Percentiles rank a stretch among this genome's conserved stretches.
Evolutionary conservation across 37 sponge, comb jelly and placozoan genomes (phyloP).

Genomic region (Geodia barretti): DNA sequence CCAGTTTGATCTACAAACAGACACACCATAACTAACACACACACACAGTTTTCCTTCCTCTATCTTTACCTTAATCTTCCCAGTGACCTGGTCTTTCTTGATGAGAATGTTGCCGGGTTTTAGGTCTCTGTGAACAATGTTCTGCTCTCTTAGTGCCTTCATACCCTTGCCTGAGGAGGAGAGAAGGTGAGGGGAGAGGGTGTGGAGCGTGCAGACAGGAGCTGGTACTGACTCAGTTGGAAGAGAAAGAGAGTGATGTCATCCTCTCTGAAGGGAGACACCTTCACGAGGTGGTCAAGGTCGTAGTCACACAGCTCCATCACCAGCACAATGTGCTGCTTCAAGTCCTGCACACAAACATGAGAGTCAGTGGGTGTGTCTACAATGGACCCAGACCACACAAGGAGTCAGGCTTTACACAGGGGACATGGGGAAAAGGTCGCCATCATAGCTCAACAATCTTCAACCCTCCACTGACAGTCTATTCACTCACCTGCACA

Average conservation of each 20-base stretch:
- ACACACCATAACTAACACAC: neutral
- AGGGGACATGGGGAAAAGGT: too few relatives aligned
- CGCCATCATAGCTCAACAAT: too few relatives aligned
- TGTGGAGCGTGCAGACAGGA: neutral
- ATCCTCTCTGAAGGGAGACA: constrained; percentile 68
- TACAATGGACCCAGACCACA: too few relatives aligned
- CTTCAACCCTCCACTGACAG: too few relatives aligned
- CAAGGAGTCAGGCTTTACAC: too few relatives aligned
- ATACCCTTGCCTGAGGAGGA: constrained; percentile 63
- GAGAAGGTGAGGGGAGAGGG: neutral
- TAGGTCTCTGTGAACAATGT: constrained; percentile 89
- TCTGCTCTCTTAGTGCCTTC: constrained; percentile 69
- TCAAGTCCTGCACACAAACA: constrained; percentile 41
- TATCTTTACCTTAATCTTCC: constrained; percentile 61
- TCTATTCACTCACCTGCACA: constrained; percentile 54
- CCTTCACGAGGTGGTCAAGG: constrained; percentile 79
- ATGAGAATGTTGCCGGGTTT: constrained; percentile 92
- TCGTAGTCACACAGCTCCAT: constrained; percentile 94
- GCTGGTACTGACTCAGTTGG: constrained; percentile 65
- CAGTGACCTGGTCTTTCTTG: constrained; percentile 57
- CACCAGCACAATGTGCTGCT: constrained; percentile 69
- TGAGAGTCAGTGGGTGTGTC: too few relatives aligned
- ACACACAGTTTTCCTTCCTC: constrained; percentile 9
- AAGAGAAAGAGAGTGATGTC: constrained; percentile 60
- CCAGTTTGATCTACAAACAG: constrained; percentile 77